Evolutionary conservation across 2,797 vertebrate genomes (phyloP).

Genomic region (Poeciliopsis gracilis): DNA sequence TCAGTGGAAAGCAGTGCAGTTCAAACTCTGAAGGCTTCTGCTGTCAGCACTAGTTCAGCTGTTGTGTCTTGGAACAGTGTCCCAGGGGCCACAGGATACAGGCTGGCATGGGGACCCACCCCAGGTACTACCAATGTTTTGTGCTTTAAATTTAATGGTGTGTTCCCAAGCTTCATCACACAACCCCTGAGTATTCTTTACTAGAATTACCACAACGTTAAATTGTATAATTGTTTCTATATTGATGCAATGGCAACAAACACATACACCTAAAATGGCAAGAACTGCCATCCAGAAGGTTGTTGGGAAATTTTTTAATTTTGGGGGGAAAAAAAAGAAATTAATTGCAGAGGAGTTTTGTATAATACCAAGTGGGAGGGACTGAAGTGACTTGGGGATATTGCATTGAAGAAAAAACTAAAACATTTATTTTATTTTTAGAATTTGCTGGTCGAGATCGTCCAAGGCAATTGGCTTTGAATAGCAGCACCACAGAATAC

Average conservation of each 20-base stretch:
- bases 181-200: background rate
- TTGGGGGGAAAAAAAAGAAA: background rate
- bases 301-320: constrained; percentile 32
- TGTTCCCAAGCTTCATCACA: background rate
- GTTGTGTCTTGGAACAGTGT: constrained; percentile 87
- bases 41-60: constrained; percentile 82
- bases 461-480: constrained; percentile 85
- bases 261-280: constrained; percentile 6
- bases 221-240: constrained; percentile 4
- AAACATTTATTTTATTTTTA: constrained; percentile 45
- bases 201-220: background rate
- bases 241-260: background rate
- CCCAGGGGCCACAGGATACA: constrained; percentile 87
- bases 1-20: constrained; percentile 89
- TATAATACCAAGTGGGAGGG: constrained; percentile 21
- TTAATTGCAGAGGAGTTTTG: constrained; percentile 20
- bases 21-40: constrained; percentile 83
- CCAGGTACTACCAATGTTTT: constrained; percentile 75
- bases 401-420: constrained; percentile 6
- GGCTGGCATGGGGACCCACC: constrained; percentile 89
- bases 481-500: constrained; percentile 79
- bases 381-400: constrained; percentile 1
- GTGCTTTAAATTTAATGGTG: background rate
- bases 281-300: constrained; percentile 5
- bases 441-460: constrained; percentile 86